Base-by-base conservation (phyloP, 2,797 vertebrate genomes). In the Takifugu rubripes region DNA sequence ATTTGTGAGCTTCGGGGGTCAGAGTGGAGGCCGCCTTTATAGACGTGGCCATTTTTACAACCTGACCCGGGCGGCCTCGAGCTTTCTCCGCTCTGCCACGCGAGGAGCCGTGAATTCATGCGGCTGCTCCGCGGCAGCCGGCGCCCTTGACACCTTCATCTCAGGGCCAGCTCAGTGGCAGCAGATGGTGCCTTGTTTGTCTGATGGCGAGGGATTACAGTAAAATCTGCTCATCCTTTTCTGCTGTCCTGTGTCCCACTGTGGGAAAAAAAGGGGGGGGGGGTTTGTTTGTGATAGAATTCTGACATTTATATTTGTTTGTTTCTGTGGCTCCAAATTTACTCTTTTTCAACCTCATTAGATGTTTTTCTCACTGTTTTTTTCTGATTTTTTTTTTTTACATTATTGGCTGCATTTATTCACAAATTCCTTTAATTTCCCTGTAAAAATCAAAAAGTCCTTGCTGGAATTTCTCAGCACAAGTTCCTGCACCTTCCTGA, bases 121-220 rank as follows among this genome's bases (percentile, higher is more conserved):
- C 24, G 0, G 61, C 72, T 54, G 76, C 73, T 72, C 65, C 40
- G 66, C 68, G 79, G 68, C 77, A 83, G 75, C 71, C 72, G 27
- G 69, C 44, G 80, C 77, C 84, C 84, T 85, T 88, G 84, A 87
- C 83, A 80, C 85, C 85, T 85, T 77, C 69, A 64, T 77, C 81
- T 55, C 78, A 78, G 60, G 73, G 61, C 66, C 62, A 49, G 86
- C 89, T 90, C 86, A 82, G 76, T 81, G 78, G 87, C 82, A 86
- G 74, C 91, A 92, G 91, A 92, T 92, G 91, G 89, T 75, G 82
- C 77, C 79, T 81, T 88, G 87, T 88, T 87, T 89, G 86, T 84
- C 78, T 81, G 81, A 88, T 88, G 83, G 83, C 64, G 33, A 67
- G 74, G 86, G 86, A 90, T 91, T 90, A 88, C 68, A 21, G 69